Evolutionary conservation across 92 coral and sea anemone genomes (phyloP).

Genomic region (Zoanthus gigantus): DNA sequence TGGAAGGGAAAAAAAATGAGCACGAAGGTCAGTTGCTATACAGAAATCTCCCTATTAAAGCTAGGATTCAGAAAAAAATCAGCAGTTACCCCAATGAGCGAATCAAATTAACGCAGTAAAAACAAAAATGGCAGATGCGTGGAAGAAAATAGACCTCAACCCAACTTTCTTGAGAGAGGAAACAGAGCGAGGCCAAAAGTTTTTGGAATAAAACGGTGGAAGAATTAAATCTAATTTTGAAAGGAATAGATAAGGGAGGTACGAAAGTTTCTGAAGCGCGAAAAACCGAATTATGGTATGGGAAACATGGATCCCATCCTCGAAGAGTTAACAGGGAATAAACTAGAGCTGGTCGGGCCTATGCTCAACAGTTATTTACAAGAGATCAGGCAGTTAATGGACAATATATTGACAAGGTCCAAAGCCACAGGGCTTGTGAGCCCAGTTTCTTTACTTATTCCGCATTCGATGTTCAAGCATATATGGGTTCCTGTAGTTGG

Average conservation of each 20-base stretch:
- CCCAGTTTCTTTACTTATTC: slow-evolving; percentile 8
- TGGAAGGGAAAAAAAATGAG: slow-evolving; percentile 38
- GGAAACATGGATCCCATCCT: no score
- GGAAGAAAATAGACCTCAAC: slow-evolving; percentile 16
- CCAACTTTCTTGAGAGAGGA: slow-evolving; percentile 2
- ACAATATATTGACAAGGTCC: neutral
- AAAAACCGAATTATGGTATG: no score
- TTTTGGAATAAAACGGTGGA: neutral
- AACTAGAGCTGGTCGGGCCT: slow-evolving; percentile 35
- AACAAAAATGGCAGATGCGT: neutral
- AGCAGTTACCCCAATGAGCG: no score
- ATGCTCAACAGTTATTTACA: slow-evolving; percentile 14
- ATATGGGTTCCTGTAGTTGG: slow-evolving; percentile 23
- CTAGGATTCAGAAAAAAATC: neutral
- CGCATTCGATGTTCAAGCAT: slow-evolving; percentile 6
- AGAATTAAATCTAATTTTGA: no score
- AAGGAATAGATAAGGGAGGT: neutral
- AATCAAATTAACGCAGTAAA: no score
- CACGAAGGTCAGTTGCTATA: no score
- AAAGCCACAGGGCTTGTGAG: neutral
- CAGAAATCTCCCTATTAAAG: neutral
- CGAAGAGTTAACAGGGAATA: neutral
- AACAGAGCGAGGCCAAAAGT: neutral
- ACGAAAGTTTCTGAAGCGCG: neutral
- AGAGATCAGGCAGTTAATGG: slow-evolving; percentile 9